phyloP scores from a whole-genome alignment of 2,113 vertebrate genomes.

The Megalops atlanticus region DNA sequence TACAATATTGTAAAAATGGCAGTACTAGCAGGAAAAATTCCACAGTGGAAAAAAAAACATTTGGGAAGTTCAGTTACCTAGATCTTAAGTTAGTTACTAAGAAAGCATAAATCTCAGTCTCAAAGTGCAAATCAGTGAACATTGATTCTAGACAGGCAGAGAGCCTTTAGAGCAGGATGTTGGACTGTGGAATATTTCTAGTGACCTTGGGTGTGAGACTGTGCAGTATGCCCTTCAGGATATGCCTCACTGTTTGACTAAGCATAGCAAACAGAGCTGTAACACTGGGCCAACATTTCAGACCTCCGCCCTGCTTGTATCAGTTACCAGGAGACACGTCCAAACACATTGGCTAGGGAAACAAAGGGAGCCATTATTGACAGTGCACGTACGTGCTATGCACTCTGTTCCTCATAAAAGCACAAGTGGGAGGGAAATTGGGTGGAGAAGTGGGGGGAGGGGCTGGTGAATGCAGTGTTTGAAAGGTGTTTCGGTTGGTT shows the following conservation, averaged over 20 bases:
- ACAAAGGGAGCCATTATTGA: constrained; percentile 55
- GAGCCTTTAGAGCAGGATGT: constrained; percentile 8
- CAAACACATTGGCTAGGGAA: constrained; percentile 44
- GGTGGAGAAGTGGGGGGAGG: not conserved
- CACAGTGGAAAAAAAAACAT: not conserved
- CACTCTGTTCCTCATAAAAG: constrained; percentile 22
- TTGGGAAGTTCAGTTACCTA: not conserved
- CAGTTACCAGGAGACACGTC: constrained; percentile 53
- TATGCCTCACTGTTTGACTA: constrained; percentile 57
- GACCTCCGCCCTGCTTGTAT: constrained; percentile 21
- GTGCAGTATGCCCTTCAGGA: constrained; percentile 31
- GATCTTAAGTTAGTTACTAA: constrained; percentile 6
- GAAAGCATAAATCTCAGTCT: constrained; percentile 8
- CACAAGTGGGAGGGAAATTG: not conserved
- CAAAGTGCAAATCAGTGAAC: not conserved
- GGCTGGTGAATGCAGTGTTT: not conserved
- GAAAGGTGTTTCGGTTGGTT: not conserved
- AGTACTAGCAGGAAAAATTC: not conserved
- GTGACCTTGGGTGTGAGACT: constrained; percentile 30
- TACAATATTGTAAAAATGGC: not conserved
- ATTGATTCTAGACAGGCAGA: constrained; percentile 12
- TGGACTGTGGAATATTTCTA: constrained; percentile 24
- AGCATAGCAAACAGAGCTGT: constrained; percentile 44
- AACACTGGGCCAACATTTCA: constrained; percentile 29
- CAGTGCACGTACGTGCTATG: constrained; percentile 31